Evolutionary conservation across 1,140 invertebrate species (phyloP).

Genomic region (Pygmarrhopalites habei): DNA sequence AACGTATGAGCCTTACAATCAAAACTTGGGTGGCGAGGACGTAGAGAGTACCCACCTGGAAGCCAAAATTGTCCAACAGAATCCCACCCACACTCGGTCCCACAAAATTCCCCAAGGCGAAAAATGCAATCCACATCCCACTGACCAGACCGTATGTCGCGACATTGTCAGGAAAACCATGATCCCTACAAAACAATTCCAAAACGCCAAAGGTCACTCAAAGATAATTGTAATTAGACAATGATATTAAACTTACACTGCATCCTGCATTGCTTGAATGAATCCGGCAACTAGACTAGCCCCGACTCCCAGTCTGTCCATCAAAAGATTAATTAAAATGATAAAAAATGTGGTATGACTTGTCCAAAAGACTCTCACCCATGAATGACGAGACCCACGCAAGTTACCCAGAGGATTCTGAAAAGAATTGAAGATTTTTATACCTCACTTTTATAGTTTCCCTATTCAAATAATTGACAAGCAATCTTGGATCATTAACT

Average conservation of each 20-base stretch:
- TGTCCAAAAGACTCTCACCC: too few species aligned
- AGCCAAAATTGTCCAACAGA: constrained; percentile 64
- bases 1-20: constrained; percentile 52
- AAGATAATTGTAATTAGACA: too few species aligned
- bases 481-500: too few species aligned
- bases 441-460: too few species aligned
- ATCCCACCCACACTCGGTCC: constrained; percentile 69
- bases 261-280: too few species aligned
- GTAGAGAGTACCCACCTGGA: constrained; percentile 61
- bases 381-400: background rate
- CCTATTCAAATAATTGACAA: too few species aligned
- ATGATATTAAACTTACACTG: too few species aligned
- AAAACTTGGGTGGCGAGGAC: constrained; percentile 57
- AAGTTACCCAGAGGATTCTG: constrained; percentile 52
- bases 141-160: constrained; percentile 45
- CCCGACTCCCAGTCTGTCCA: too few species aligned
- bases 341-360: too few species aligned
- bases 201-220: too few species aligned
- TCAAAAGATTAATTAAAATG: too few species aligned
- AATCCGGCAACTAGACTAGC: too few species aligned
- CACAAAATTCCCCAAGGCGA: constrained; percentile 37
- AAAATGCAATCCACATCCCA: constrained; percentile 43
- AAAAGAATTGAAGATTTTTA: constrained; percentile 38
- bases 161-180: constrained; percentile 44
- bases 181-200: constrained; percentile 11